Evolutionary conservation across 2,797 vertebrate genomes (phyloP), one percentile per base, ranked within the genome.

Genomic region (Chanos chanos): DNA sequence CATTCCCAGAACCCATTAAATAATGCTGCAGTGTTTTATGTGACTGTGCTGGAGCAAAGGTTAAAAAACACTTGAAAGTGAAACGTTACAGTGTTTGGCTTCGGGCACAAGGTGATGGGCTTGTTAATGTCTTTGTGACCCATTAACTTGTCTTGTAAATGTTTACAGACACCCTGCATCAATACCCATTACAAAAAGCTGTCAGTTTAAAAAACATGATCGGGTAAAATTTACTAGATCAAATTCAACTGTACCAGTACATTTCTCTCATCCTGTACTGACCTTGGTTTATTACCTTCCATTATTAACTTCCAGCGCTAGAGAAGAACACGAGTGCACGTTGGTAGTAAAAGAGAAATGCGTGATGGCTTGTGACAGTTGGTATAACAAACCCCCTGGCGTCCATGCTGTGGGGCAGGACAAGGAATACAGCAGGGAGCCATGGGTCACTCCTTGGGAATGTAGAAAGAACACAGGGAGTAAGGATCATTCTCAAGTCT

Each of bases 271-370:
- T 19, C 57, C 50, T 51, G 47, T 31, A 24, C 22, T 64, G 58
- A 44, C 41, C 36, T 54, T 10, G 22, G 55, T 31, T 70, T 56
- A 64, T 15, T 54, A 34, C 40, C 43, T 65, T 66, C 63, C 58
- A 73, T 70, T 71, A 76, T 68, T 66, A 70, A 45, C 57, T 43
- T 25, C 22, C 37, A 51, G 61, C 43, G 51, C 51, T 44, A 37
- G 31, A 51, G 41, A 47, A 57, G 49, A 61, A 59, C 18, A 30
- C 30, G 21, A 34, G 22, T 2, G 5, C 13, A 28, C 56, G 40
- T 19, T 43, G 50, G 55, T 37, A 64, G 54, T 72, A 75, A 72
- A 73, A 49, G 6, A 37, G 49, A 68, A 68, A 76, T 68, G 67
- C 43, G 48, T 56, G 49, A 61, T 55, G 45, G 41, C 53, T 73